Base-by-base conservation (phyloP, 1,140 invertebrate genomes). In the Nasonia giraulti region DNA sequence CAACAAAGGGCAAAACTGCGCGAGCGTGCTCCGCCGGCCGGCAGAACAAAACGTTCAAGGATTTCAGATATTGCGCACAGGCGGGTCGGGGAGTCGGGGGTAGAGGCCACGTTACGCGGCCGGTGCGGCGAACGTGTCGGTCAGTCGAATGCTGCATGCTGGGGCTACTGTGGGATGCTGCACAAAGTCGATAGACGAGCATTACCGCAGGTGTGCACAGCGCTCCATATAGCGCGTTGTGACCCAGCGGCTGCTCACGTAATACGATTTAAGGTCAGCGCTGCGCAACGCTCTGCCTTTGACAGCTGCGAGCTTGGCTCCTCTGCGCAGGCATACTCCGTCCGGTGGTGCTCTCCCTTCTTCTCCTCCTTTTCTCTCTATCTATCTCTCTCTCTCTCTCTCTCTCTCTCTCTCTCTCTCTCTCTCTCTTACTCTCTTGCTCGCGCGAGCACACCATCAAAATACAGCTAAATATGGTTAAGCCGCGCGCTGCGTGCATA, bases 241-340 rank as follows among this genome's bases (percentile, higher is more conserved):
- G 55, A 20, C 55, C 17, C 17, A n/a, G 55, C 55, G 14, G 55
- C 55, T 55, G 55, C 55, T 62, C 55, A 62, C 55, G 55, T 62
- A 62, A 62, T 62, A 62, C 55, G 55, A 62, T 62, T 62, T 62
- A 62, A 62, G 55, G 55, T 62, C 55, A n/a, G 55, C 55, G 55
- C 55, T 20, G 55, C 55, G 55, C 14, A 62, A n/a, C 55, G 17
- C 40, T 44, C 55, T n/a, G 55, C 55, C 55, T 62, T 62, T 62
- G 55, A 62, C 17, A 20, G 20, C 55, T 20, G 6, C 20, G 55
- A 17, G 55, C 55, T 62, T n/a, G 3, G 20, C 20, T 62, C 55
- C 14, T 50, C 47, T 50, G 2, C 4, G 2, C 4, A 12, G 11
- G 12, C 12, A 50, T 12, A 12, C 55, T n/a, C 55, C n/a, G 6